Conservation (phyloP, 2,113 vertebrate species). For the Nothocercus julius region DNA sequence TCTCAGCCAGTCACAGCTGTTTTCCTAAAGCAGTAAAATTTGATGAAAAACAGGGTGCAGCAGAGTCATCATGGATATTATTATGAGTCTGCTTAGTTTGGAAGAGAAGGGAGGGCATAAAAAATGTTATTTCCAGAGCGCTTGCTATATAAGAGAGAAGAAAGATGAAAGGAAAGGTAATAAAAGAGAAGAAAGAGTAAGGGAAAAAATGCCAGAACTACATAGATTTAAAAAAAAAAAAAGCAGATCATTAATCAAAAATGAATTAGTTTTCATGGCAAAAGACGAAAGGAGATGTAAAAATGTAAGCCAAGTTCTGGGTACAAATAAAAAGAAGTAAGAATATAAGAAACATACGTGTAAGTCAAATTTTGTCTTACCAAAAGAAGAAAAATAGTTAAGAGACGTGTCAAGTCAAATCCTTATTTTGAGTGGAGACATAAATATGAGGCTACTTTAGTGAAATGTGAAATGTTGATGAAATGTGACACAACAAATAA, state of each 20-base stretch:
- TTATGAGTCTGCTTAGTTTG: not conserved
- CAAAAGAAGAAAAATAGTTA: not conserved
- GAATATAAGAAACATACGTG: not conserved
- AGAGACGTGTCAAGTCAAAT: not conserved
- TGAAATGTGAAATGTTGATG: not conserved
- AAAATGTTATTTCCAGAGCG: slow-evolving; percentile 1
- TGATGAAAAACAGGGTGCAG: not conserved
- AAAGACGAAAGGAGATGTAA: not conserved
- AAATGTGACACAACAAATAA: not conserved
- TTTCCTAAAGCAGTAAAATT: slow-evolving; percentile 32
- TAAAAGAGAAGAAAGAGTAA: not conserved
- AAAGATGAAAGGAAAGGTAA: slow-evolving; percentile 4
- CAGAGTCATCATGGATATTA: not conserved
- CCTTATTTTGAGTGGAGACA: not conserved
- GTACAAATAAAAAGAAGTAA: not conserved
- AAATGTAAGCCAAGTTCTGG: not conserved
- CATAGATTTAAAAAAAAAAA: not conserved
- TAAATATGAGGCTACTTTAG: not conserved
- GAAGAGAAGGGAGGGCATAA: slow-evolving; percentile 11
- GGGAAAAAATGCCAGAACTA: not conserved
- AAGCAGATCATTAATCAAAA: slow-evolving; percentile 1
- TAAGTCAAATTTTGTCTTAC: not conserved
- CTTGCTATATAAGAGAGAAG: slow-evolving; percentile 26
- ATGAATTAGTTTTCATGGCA: not conserved
- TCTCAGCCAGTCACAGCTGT: not conserved